These are phyloP conservation scores for Belonocnema kinseyi DNA, from an alignment of 1,140 invertebrate species.

Conservation along the genomic window DNA sequence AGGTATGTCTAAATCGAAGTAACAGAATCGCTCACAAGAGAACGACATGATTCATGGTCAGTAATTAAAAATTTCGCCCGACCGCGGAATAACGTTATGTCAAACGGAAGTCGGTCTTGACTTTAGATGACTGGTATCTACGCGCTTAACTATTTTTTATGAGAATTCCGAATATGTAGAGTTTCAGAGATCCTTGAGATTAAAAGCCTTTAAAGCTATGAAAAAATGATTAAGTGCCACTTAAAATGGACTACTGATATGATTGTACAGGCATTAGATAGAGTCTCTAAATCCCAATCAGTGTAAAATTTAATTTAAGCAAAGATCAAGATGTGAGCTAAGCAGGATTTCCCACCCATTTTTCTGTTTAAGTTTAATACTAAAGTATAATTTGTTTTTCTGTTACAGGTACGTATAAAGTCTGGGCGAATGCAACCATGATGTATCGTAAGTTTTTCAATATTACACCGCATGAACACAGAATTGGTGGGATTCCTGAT, in stretches of 20 bases:
- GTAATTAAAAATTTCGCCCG: slow-evolving; percentile 29
- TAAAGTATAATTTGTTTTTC: neutral
- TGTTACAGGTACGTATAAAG: slow-evolving; percentile 20
- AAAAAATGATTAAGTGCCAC: slow-evolving; percentile 20
- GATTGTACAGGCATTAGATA: neutral
- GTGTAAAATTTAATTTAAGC: slow-evolving; percentile 22
- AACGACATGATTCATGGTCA: slow-evolving; percentile 18
- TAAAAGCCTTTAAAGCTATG: slow-evolving; percentile 5
- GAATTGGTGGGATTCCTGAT: no score
- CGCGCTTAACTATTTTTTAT: slow-evolving; percentile 18
- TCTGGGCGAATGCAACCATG: neutral
- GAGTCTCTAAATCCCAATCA: slow-evolving; percentile 24
- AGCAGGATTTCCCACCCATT: no score
- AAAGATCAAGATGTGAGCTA: no score
- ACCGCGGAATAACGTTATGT: slow-evolving; percentile 8
- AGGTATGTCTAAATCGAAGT: slow-evolving; percentile 22
- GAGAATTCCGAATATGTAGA: slow-evolving; percentile 24
- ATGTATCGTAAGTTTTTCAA: neutral
- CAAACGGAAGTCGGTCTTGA: slow-evolving; percentile 13
- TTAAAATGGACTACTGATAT: slow-evolving; percentile 12
- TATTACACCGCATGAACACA: neutral
- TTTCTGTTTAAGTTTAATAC: neutral
- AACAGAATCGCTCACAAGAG: slow-evolving; percentile 16
- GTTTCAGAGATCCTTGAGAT: neutral
- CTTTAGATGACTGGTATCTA: slow-evolving; percentile 22